These are phyloP conservation scores for Trissoscelio sp. DNA, from an alignment of 2,888 invertebrate genomes.

Conservation along the genomic window DNA sequence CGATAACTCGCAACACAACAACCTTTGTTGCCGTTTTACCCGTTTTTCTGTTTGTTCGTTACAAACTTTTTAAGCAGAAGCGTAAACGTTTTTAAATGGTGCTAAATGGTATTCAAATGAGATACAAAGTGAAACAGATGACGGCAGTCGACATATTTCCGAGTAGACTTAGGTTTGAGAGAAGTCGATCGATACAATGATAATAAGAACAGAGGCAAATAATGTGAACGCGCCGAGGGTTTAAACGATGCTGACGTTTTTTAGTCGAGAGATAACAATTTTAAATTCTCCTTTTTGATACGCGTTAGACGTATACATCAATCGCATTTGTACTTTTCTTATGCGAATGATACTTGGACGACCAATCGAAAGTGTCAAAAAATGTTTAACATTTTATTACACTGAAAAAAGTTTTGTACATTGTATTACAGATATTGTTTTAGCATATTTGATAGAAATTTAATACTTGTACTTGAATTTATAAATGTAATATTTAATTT, in stretches of 20 bases:
- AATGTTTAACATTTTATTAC: not conserved
- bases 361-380: not conserved
- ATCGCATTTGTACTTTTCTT: no score
- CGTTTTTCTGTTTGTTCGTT: not conserved
- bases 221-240: conserved; percentile 22
- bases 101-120: conserved; percentile 19
- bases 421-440: no score
- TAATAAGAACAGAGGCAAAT: conserved; percentile 24
- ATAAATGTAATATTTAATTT: not conserved
- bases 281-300: not conserved
- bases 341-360: not conserved
- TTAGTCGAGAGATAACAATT: not conserved
- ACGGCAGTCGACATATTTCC: not conserved
- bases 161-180: conserved; percentile 4
- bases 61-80: not conserved
- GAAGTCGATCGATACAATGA: conserved; percentile 23
- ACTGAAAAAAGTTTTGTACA: not conserved
- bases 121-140: not conserved
- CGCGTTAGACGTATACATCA: no score
- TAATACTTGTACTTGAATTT: no score
- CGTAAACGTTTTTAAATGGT: conserved; percentile 12
- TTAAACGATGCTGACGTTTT: not conserved
- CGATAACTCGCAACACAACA: conserved; percentile 2
- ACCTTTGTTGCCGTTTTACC: conserved; percentile 11
- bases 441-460: no score